Base-by-base conservation (phyloP, 1,140 invertebrate genomes). In the Danaus plexippus region DNA sequence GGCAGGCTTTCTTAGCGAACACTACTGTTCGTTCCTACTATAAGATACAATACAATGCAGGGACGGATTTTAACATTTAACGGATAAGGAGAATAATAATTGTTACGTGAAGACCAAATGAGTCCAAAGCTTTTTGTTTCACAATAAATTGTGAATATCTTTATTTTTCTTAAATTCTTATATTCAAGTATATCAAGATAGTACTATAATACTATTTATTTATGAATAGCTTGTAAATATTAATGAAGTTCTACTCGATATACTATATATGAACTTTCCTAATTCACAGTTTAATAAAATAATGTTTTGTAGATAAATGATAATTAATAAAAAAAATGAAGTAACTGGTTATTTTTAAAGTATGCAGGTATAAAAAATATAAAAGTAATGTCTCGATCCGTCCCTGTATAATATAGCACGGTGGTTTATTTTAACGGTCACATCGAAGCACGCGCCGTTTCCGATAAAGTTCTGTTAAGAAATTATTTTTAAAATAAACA, bases 391-490 rank as follows among this genome's bases (percentile, higher is more conserved):
- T 43, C 12, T 49, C 9, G 57, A 43, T 66, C 9, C 79, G 60
- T 64, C 70, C 65, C 82, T 81, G 79, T 49, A 45, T 45, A 82
- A 77, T 84, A 85, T 63, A 75, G 82, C 80, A 81, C 80, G 82
- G 82, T 85, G 82, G 70, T 73, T 85, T 85, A 85, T 80, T 85
- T 84, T 82, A 85, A 85, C 82, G 82, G 82, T 82, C 80, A 74
- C 66, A 68, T 67, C 72, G 71, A 63, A 60, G 71, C 67, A 63
- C 61, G 54, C 58, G 54, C 22, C 52, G 55, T 52, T 54, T 32
- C 22, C 22, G 22, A 32, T 32, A 32, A 32, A 32, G 5, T 32
- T 32, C 22, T 32, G 22, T 32, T 32, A 32, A 32, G 22, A 32
- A 32, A 32, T 32, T 32, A 32, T 32, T 4, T 32, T 32, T 32